Base-by-base conservation (phyloP, 2,888 invertebrate species). In the Cremastobaeus sp. region DNA sequence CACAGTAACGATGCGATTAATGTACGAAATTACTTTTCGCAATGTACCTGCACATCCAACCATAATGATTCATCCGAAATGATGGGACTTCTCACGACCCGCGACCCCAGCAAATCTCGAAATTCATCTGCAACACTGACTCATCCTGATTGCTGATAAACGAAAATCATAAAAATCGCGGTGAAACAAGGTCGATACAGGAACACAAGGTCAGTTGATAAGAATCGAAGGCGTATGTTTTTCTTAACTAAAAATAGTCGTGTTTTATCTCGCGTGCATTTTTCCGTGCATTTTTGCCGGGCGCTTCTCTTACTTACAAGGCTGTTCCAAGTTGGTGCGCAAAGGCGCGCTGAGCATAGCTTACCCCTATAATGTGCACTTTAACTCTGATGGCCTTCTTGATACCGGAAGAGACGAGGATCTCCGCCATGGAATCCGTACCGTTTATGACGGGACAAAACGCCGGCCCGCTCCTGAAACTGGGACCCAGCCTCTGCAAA, bases 401-500 rank as follows among this genome's bases (percentile, higher is more conserved):
- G 70, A 95, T 94, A 76, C 96, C 97, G 78, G 96, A 96, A 76
- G 98, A 94, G 60, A 98, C 97, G 77, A 98, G 91, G 79, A 98
- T 96, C 90, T 97, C 96, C 77, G 93, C 92, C 14, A 72, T 66
- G 55, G 94, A 94, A 34, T 94, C 93, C 15, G 96, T 95, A 0
- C 95, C 94, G 88, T 97, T 96, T 81, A 98, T 96, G 69, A 96
- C 95, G 25, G 98, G 97, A 89, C 98, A 98, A 88, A 96, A 96
- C 18, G 94, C 94, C 47, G 98, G 97, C 8, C 98, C 98, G 64
- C 96, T 96, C 76, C 97, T 92, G 88, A 96, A 96, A 86, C 96
- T 96, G 45, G 97, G 96, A 25, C 97, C 97, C 82, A 95, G 93
- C 84, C 96, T 92, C 92, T 93, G 88, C 57, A 78, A 45, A 15